Conservation (phyloP, 2,113 vertebrate genomes). For the Rafetus swinhoei region DNA sequence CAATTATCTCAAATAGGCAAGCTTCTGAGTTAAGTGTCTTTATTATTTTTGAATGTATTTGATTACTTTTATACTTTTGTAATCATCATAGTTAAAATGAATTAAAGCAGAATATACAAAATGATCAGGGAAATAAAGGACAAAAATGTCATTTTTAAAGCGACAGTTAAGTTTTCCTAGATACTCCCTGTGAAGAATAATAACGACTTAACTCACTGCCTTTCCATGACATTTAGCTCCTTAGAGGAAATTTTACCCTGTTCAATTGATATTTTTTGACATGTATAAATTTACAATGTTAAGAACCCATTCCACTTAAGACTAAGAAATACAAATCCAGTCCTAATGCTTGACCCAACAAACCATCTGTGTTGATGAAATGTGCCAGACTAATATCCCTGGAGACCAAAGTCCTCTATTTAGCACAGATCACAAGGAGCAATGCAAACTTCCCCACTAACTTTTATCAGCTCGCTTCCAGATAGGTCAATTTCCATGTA, state of each 20-base stretch:
- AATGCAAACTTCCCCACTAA: neutral
- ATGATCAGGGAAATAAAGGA: neutral
- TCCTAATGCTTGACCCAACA: neutral
- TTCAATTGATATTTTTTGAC: neutral
- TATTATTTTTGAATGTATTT: neutral
- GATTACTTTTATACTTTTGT: slow-evolving; percentile 7
- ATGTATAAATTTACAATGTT: neutral
- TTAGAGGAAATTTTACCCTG: neutral
- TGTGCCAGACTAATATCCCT: neutral
- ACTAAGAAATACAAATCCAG: neutral
- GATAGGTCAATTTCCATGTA: neutral
- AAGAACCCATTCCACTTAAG: neutral
- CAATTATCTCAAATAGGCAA: neutral
- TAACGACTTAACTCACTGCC: neutral
- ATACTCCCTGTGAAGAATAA: neutral
- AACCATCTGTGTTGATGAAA: neutral
- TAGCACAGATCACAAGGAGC: neutral
- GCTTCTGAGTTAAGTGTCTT: slow-evolving; percentile 3
- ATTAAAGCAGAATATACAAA: slow-evolving; percentile 20
- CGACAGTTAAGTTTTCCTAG: neutral
- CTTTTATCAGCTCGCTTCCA: accelerated
- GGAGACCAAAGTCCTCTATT: neutral
- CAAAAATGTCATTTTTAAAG: slow-evolving; percentile 19
- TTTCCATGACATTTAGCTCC: neutral
- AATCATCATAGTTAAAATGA: neutral